Evolutionary conservation across 2,797 vertebrate genomes (phyloP), one percentile per base, ranked within the genome.

Genomic region (Sebastes baramenuke): DNA sequence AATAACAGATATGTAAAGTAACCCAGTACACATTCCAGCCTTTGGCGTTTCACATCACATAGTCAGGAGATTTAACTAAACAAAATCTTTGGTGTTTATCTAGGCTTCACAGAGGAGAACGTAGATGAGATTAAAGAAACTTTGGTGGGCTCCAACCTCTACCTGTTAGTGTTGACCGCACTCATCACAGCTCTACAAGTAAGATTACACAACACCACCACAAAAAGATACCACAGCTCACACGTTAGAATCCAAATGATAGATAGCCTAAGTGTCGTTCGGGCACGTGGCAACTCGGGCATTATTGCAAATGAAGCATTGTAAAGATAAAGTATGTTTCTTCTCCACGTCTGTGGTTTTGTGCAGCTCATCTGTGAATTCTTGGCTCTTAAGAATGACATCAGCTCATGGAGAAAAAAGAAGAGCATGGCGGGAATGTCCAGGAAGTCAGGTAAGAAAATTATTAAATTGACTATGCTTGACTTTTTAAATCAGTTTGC

Each of bases 121-220:
- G 94, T 98, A 3, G 98, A 99, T 81, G 98, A 99, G 90, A 97
- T 99, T 46, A 99, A 99, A 93, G 97, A 97, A 66, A 97, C 98
- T 75, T 97, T 99, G 88, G 95, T 97, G 24, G 97, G 97, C 62
- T 98, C 97, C 71, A 99, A 99, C 89, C 91, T 99, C 70, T 97
- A 98, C 77, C 95, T 99, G 79, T 80, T 99, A 80, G 96, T 97
- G 4, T 81, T 99, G 90, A 99, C 97, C 0, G 97, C 99, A 83
- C 94, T 99, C 8, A 95, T 99, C 22, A 98, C 98, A 32, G 97
- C 97, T 1, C 96, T 99, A 62, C 98, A 99, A n/a, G 98, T 99
- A 94, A 97, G 96, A 67, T 24, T 4, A 16, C 2, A 62, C 38
- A 24, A 30, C 36, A 38, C 13, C 36, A 38, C 22, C 55, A 49